These are phyloP conservation scores for Drosophila triauraria DNA, from an alignment of 1,140 invertebrate species.

Conservation along the genomic window DNA sequence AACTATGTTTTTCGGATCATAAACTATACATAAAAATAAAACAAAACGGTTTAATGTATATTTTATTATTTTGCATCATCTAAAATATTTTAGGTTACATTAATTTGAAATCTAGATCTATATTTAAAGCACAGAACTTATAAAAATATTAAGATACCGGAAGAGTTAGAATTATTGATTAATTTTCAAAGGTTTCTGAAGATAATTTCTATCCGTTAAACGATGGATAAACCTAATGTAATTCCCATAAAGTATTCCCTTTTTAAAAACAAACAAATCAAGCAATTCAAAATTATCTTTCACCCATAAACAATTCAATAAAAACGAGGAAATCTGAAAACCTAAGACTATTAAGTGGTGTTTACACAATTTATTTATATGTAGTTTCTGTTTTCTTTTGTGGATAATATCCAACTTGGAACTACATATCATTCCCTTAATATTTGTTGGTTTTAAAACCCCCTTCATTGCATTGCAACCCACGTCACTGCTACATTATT, in stretches of 20 bases:
- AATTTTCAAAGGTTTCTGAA: not conserved
- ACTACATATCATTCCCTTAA: not conserved
- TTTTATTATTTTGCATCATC: not conserved
- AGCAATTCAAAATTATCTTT: not conserved
- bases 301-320: not conserved
- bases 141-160: not conserved
- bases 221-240: not conserved
- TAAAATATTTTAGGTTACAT: not conserved
- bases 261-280: constrained; percentile 3
- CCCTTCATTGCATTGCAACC: not conserved
- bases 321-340: not conserved
- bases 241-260: not conserved
- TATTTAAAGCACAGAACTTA: not conserved
- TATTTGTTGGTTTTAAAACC: constrained; percentile 8
- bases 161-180: no score
- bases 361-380: constrained; percentile 4
- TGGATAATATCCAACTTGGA: not conserved
- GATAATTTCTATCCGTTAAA: not conserved
- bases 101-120: no score
- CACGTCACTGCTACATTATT: constrained; percentile 26
- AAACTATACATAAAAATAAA: not conserved
- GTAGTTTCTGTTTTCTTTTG: not conserved
- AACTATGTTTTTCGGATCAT: not conserved
- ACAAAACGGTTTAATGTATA: not conserved
- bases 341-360: not conserved